A percentile compares a stretch with the other conserved stretches of the same genome.
phyloP scores from a whole-genome alignment of 1,140 invertebrate genomes.

The Trachymyrmex cornetzi region DNA sequence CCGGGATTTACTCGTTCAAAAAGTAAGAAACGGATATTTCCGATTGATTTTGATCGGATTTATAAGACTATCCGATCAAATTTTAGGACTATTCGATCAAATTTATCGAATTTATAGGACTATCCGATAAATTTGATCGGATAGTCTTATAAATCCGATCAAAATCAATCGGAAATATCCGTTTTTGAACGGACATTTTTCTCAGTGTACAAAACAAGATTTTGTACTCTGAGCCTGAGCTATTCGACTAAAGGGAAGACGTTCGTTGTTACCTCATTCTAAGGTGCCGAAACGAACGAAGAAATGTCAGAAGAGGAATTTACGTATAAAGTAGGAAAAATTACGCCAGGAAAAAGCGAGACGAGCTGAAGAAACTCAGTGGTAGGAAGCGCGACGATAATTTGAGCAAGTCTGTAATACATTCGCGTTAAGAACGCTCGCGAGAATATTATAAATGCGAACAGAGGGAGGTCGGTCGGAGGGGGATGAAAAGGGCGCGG shows the following conservation, averaged over 20 bases:
- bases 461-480: neutral
- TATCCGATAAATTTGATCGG: too few species aligned
- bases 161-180: too few species aligned
- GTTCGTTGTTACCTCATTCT: slow-evolving; percentile 21
- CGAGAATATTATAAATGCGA: slow-evolving; percentile 23
- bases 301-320: neutral
- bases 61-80: too few species aligned
- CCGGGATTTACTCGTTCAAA: too few species aligned
- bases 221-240: neutral
- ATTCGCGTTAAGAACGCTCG: slow-evolving; percentile 49
- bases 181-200: too few species aligned
- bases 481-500: slow-evolving; percentile 10
- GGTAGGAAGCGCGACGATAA: slow-evolving; percentile 49
- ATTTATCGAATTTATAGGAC: too few species aligned
- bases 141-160: too few species aligned
- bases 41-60: too few species aligned
- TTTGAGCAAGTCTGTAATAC: slow-evolving; percentile 67
- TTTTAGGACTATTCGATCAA: too few species aligned
- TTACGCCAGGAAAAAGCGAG: slow-evolving; percentile 24
- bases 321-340: neutral
- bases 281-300: neutral
- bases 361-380: neutral
- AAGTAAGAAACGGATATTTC: too few species aligned
- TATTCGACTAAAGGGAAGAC: neutral
- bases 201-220: neutral